Conservation (phyloP, 2,888 invertebrate genomes). For the Acanthococcus lagerstroemiae region DNA sequence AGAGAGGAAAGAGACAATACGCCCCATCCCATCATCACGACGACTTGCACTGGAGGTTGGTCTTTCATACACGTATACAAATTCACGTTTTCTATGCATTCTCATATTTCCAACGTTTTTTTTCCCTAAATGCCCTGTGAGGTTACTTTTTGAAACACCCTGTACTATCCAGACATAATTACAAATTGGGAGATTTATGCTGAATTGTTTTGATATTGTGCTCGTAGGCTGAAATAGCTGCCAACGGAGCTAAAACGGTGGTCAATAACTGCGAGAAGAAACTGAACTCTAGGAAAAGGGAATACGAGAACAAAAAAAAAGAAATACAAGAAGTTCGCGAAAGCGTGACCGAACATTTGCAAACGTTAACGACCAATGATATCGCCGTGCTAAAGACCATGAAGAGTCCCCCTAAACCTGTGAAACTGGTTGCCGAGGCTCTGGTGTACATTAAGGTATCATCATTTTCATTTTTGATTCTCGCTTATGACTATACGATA, state of each 20-base stretch:
- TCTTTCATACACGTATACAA: too few species aligned
- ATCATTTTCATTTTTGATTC: conserved; percentile 1
- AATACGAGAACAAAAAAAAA: conserved; percentile 10
- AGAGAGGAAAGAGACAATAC: too few species aligned
- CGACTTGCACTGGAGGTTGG: too few species aligned
- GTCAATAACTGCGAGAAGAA: conserved; percentile 18
- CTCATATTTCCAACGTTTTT: too few species aligned
- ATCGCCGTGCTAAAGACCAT: conserved; percentile 83
- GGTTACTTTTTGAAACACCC: too few species aligned
- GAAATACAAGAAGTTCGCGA: conserved; percentile 50
- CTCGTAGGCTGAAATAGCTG: conserved; percentile 11
- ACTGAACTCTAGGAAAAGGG: not conserved
- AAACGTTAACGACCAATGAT: conserved; percentile 74
- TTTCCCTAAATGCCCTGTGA: too few species aligned
- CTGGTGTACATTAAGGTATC: conserved; percentile 78
- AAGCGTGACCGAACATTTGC: conserved; percentile 43
- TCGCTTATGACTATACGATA: not conserved
- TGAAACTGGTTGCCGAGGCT: conserved; percentile 88
- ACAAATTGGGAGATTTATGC: not conserved
- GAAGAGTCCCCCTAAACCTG: conserved; percentile 88
- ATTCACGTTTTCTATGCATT: too few species aligned
- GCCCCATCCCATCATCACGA: too few species aligned
- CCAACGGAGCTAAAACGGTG: conserved; percentile 11
- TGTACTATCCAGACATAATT: too few species aligned
- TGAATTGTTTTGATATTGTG: not conserved